phyloP scores from a whole-genome alignment of 1,140 invertebrate genomes.

The Augochlora pura region DNA sequence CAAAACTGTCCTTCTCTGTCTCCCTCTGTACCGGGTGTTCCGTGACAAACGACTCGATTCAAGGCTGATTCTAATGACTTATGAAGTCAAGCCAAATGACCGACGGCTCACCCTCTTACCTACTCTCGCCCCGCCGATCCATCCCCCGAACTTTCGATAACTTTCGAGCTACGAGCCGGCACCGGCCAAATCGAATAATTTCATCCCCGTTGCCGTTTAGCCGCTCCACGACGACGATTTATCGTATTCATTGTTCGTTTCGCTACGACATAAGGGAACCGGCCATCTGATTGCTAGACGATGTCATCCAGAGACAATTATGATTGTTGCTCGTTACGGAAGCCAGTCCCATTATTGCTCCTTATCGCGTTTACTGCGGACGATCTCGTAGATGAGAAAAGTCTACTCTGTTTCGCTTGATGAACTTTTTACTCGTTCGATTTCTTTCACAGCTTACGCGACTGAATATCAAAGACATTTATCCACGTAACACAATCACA shows the following conservation, averaged over 20 bases:
- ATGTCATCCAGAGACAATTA: constrained; percentile 42
- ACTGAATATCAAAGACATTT: too few species aligned
- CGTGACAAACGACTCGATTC: constrained; percentile 66
- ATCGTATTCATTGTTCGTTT: constrained; percentile 45
- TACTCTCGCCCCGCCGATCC: constrained; percentile 51
- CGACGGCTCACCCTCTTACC: constrained; percentile 64
- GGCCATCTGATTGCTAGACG: constrained; percentile 6
- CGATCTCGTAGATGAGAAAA: not conserved
- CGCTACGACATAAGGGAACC: constrained; percentile 30
- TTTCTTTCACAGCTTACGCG: too few species aligned
- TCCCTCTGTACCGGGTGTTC: constrained; percentile 63
- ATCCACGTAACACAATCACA: too few species aligned
- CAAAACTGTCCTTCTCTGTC: constrained; percentile 14
- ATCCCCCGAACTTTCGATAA: constrained; percentile 55
- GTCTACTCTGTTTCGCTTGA: constrained; percentile 7
- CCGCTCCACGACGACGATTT: constrained; percentile 45
- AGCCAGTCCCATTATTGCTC: constrained; percentile 45
- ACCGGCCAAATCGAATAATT: constrained; percentile 74
- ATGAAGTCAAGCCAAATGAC: constrained; percentile 81
- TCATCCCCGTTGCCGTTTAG: constrained; percentile 49
- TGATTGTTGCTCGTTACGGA: constrained; percentile 47
- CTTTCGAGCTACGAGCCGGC: constrained; percentile 56
- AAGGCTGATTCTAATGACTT: constrained; percentile 80
- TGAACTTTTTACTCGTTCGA: not conserved
- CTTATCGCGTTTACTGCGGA: constrained; percentile 36